Conservation (phyloP, 2,113 vertebrate species). For the Myodes glareolus region DNA sequence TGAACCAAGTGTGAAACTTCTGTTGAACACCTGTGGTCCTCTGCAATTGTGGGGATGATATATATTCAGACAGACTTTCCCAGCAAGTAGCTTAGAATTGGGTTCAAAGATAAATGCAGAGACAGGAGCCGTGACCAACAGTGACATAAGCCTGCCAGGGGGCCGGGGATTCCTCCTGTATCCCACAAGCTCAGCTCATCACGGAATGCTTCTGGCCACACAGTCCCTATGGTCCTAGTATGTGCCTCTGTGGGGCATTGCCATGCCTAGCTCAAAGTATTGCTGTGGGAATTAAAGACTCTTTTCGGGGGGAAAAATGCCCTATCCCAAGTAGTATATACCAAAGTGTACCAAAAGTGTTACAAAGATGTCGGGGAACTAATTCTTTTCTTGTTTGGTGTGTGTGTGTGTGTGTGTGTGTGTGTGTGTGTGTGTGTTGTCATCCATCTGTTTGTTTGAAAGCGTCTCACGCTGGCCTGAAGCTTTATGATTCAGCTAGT, state of each 20-base stretch:
- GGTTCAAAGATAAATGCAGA: not conserved
- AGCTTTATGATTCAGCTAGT: not conserved
- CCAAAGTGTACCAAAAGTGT: not conserved
- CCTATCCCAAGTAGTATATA: not conserved
- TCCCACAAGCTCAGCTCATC: not conserved
- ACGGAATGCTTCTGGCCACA: not conserved
- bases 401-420: not conserved
- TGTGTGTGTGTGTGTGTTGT: not conserved
- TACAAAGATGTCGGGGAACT: not conserved
- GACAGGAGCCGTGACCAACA: not conserved
- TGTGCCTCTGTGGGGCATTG: not conserved
- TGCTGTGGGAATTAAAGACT: constrained; percentile 13
- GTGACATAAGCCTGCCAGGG: not conserved
- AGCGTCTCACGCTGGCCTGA: not conserved
- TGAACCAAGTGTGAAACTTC: constrained; percentile 9
- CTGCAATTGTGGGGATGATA: not conserved
- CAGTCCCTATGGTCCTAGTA: not conserved
- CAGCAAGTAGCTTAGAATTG: constrained; percentile 3
- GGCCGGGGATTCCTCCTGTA: not conserved
- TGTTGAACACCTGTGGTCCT: not conserved
- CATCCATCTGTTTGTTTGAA: not conserved
- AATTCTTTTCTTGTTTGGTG: not conserved
- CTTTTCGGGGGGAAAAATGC: not conserved
- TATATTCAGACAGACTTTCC: not conserved
- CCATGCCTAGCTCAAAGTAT: not conserved